Evolutionary conservation across 2,113 vertebrate genomes (phyloP).

Genomic region (Pterophyllum scalare): DNA sequence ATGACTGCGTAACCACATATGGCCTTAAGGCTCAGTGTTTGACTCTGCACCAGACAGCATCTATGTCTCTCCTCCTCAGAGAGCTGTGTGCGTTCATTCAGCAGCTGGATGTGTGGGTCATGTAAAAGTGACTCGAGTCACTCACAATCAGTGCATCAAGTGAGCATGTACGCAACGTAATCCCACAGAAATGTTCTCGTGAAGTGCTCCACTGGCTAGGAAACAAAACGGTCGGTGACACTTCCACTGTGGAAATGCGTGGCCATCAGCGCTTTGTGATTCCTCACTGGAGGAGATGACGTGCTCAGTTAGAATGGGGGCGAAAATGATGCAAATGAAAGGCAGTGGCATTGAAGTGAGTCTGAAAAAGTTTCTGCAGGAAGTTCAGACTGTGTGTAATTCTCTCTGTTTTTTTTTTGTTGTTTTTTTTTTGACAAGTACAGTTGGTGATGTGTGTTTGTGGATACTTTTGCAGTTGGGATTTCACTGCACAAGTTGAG

Average conservation of each 20-base stretch:
- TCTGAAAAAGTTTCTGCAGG: slow-evolving; percentile 18
- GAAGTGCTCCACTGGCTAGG: slow-evolving; percentile 62
- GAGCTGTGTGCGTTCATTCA: slow-evolving; percentile 13
- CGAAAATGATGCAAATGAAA: slow-evolving; percentile 35
- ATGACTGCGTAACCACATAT: slow-evolving; percentile 3
- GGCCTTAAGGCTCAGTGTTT: background rate
- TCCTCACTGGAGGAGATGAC: background rate
- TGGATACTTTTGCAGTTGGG: background rate
- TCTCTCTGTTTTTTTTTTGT: background rate
- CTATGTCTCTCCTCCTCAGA: background rate
- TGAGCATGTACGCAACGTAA: slow-evolving; percentile 54
- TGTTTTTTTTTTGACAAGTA: background rate
- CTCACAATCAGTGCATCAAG: slow-evolving; percentile 50
- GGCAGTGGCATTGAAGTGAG: slow-evolving; percentile 8
- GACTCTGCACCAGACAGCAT: slow-evolving; percentile 9
- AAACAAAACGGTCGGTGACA: slow-evolving; percentile 42
- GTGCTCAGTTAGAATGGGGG: slow-evolving; percentile 27
- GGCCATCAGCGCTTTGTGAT: slow-evolving; percentile 2
- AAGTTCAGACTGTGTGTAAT: slow-evolving; percentile 24
- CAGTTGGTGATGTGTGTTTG: background rate
- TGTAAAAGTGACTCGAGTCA: slow-evolving; percentile 58
- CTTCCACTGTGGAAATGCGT: slow-evolving; percentile 20
- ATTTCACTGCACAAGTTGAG: slow-evolving; percentile 18
- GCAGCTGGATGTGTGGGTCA: slow-evolving; percentile 34
- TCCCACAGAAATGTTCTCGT: slow-evolving; percentile 49